A percentile compares a stretch with the other conserved stretches of the same genome.
These are phyloP conservation scores for Paralinhomoeus sp. DNA, from an alignment of 2,888 invertebrate species.

Conservation along the genomic window DNA sequence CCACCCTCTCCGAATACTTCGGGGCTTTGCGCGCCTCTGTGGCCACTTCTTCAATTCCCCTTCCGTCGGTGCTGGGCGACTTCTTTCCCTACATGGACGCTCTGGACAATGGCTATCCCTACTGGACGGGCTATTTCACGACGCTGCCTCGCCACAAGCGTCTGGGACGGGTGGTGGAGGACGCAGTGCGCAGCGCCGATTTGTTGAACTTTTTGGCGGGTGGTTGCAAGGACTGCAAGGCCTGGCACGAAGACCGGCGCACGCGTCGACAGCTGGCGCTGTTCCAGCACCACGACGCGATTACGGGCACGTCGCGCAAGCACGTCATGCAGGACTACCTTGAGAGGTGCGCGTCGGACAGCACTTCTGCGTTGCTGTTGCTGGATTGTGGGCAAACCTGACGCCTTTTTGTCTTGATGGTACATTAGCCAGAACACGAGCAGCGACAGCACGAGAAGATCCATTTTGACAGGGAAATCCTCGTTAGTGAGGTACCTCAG, in stretches of 20 bases:
- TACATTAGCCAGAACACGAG: too few species aligned
- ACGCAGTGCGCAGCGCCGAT: constrained; percentile 36
- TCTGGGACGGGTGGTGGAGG: constrained; percentile 32
- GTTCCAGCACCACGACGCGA: constrained; percentile 93
- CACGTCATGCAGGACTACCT: constrained; percentile 84
- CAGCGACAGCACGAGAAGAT: too few species aligned
- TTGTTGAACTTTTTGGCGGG: background rate
- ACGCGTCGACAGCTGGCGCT: constrained; percentile 62
- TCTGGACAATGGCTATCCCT: constrained; percentile 35
- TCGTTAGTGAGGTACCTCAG: too few species aligned
- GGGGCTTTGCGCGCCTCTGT: too few species aligned
- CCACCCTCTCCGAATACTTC: constrained; percentile 75
- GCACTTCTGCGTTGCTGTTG: too few species aligned
- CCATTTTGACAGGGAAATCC: too few species aligned
- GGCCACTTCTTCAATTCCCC: too few species aligned
- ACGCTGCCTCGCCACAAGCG: constrained; percentile 48
- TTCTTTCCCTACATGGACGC: constrained; percentile 92
- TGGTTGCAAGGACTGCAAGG: background rate
- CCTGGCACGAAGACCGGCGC: constrained; percentile 11
- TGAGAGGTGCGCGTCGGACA: constrained; percentile 34
- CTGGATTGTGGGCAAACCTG: too few species aligned
- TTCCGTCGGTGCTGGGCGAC: constrained; percentile 62
- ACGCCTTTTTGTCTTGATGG: too few species aligned
- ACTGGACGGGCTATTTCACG: constrained; percentile 84
- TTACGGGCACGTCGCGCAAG: constrained; percentile 77